A percentile compares a stretch with the other conserved stretches of the same genome.
phyloP scores from a whole-genome alignment of 1,140 invertebrate genomes.

The Zaprionus lachaisei region DNA sequence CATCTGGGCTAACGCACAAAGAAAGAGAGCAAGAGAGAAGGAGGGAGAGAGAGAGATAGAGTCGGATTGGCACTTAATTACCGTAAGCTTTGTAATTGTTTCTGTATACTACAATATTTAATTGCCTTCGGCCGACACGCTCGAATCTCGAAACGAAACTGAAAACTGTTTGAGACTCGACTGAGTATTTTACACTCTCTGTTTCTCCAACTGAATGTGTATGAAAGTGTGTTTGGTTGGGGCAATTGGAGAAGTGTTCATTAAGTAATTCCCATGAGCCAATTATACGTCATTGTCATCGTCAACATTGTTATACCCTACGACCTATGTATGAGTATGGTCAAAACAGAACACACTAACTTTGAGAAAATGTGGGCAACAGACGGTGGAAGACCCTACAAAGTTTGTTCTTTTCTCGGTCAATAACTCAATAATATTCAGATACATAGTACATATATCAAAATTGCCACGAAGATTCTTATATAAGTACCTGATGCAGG shows the following conservation, averaged over 20 bases:
- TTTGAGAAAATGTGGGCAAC: too few species aligned
- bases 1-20: slow-evolving; percentile 56
- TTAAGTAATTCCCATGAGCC: slow-evolving; percentile 18
- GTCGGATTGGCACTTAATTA: slow-evolving; percentile 59
- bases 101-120: slow-evolving; percentile 31
- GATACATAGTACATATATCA: too few species aligned
- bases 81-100: slow-evolving; percentile 49
- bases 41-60: background rate
- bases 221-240: slow-evolving; percentile 12
- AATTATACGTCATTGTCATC: slow-evolving; percentile 10
- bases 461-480: too few species aligned
- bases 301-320: slow-evolving; percentile 44
- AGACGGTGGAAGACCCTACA: too few species aligned
- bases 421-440: too few species aligned
- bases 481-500: too few species aligned
- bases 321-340: background rate
- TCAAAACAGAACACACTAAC: too few species aligned
- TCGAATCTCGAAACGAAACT: slow-evolving; percentile 56
- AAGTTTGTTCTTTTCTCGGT: too few species aligned
- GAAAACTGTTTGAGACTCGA: slow-evolving; percentile 13
- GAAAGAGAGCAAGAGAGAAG: background rate
- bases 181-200: slow-evolving; percentile 49
- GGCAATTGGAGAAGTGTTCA: slow-evolving; percentile 35
- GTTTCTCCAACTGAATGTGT: slow-evolving; percentile 65
- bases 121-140: slow-evolving; percentile 36